phyloP scores from a whole-genome alignment of 2,113 vertebrate species.

The Neolamprologus falcicula region DNA sequence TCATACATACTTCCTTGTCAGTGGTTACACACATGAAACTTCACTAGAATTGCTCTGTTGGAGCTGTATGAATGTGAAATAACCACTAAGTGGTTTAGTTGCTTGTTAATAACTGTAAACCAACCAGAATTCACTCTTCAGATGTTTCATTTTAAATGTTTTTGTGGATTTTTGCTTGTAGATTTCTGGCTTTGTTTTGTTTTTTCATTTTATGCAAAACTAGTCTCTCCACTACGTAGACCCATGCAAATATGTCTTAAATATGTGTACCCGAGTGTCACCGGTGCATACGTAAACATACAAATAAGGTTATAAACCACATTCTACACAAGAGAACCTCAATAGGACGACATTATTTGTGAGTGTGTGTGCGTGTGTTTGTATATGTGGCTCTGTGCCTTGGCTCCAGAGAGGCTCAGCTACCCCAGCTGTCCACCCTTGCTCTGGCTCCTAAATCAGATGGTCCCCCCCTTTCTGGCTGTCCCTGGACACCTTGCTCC shows the following conservation, averaged over 20 bases:
- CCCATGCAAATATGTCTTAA: not conserved
- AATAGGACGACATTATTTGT: not conserved
- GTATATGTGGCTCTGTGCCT: not conserved
- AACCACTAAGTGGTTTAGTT: not conserved
- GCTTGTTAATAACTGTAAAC: not conserved
- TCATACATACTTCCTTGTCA: not conserved
- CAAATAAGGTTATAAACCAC: not conserved
- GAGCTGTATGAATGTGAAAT: not conserved
- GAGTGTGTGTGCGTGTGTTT: not conserved
- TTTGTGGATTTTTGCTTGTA: not conserved
- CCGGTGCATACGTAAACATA: not conserved
- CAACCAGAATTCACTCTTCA: not conserved
- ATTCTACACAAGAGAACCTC: not conserved
- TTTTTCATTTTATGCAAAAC: not conserved
- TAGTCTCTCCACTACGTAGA: not conserved
- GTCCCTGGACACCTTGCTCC: conserved; percentile 44
- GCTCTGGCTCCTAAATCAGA: conserved; percentile 59
- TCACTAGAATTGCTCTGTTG: not conserved
- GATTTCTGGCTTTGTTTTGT: not conserved
- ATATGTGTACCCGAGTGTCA: not conserved
- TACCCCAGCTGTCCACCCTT: conserved; percentile 42
- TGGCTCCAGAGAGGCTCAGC: conserved; percentile 12
- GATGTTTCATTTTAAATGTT: not conserved
- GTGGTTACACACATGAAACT: not conserved
- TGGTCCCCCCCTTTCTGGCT: conserved; percentile 22